A percentile compares a stretch with the other conserved stretches of the same genome.
Evolutionary conservation across 2,797 vertebrate genomes (phyloP).

Genomic region (Clarias fuscus): DNA sequence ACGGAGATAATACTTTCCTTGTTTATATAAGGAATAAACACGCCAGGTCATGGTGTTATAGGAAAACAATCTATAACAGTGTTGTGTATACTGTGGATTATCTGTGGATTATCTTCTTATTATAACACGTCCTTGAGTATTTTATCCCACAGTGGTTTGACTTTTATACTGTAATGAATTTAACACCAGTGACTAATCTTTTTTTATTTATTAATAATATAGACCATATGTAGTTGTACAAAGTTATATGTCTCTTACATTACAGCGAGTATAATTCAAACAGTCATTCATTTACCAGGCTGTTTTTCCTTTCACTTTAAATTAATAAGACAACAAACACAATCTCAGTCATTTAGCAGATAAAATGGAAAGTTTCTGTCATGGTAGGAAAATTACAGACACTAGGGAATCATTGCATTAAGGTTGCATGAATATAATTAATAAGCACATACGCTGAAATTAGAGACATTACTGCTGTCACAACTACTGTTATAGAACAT

Average conservation of each 20-base stretch:
- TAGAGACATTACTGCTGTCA: neutral
- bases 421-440: neutral
- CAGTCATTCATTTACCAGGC: neutral
- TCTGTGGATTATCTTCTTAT: neutral
- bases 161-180: neutral
- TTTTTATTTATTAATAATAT: neutral
- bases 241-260: neutral
- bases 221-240: neutral
- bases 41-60: neutral
- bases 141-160: neutral
- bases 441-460: neutral
- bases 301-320: neutral
- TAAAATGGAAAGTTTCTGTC: neutral
- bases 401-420: neutral
- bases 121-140: neutral
- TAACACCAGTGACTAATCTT: neutral
- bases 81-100: neutral
- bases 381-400: neutral
- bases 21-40: neutral
- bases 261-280: neutral
- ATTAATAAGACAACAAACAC: neutral
- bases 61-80: neutral
- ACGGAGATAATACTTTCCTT: slow-evolving; percentile 22
- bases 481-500: neutral
- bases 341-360: neutral